These are phyloP conservation scores for Nesidiocoris tenuis DNA, from an alignment of 2,888 invertebrate genomes.

Conservation along the genomic window DNA sequence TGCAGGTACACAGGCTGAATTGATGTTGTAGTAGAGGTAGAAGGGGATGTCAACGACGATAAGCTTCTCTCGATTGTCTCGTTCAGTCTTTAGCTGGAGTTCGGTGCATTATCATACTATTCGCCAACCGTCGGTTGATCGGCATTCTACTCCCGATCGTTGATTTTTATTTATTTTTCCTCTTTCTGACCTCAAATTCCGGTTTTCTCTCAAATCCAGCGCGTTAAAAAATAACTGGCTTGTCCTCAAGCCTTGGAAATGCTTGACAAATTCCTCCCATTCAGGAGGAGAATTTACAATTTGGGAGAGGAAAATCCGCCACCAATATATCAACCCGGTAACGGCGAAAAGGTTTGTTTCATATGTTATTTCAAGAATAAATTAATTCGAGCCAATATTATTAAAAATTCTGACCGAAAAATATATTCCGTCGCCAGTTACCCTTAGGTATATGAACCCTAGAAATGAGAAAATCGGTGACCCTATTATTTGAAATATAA, in stretches of 20 bases:
- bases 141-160: neutral
- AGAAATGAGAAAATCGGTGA: too few species aligned
- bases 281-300: neutral
- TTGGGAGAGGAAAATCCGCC: neutral
- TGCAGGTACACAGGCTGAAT: too few species aligned
- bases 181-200: too few species aligned
- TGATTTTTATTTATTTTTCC: neutral
- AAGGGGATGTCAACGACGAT: neutral
- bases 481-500: too few species aligned
- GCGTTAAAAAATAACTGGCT: too few species aligned
- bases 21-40: neutral
- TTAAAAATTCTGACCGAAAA: too few species aligned
- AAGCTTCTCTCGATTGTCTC: neutral
- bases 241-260: too few species aligned
- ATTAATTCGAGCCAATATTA: too few species aligned
- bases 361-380: too few species aligned
- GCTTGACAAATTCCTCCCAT: neutral
- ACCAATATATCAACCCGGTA: neutral
- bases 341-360: neutral
- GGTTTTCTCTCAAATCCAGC: too few species aligned
- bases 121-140: neutral
- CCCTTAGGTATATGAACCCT: too few species aligned
- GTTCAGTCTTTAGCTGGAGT: neutral
- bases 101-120: neutral
- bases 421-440: too few species aligned